Base-by-base conservation (phyloP, 2,797 vertebrate species). In the Poeciliopsis turneri region DNA sequence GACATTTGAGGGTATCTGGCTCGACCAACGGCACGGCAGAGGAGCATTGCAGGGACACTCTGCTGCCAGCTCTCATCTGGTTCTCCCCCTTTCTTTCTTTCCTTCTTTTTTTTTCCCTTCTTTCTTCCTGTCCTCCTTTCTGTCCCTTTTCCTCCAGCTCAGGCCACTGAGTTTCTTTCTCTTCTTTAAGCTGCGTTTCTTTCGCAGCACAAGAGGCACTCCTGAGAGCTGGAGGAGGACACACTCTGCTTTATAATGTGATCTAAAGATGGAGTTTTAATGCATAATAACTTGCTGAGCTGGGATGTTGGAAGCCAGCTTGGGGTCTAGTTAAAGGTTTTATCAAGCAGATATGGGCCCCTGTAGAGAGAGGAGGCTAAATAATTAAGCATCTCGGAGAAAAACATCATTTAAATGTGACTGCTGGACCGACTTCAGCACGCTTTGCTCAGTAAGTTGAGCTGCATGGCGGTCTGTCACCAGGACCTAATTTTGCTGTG, bases 1-100 rank as follows among this genome's bases (percentile, higher is more conserved):
- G 93, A 95, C 94, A 94, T 96, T 95, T 87, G 90, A 92, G 88
- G 89, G 88, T 77, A 81, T 69, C 91, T 79, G 87, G 91, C 87
- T 90, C 68, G 25, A 81, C 91, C 89, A 88, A 82, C 89, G 83
- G 80, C 78, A 53, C 84, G 81, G 79, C 45, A 57, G 66, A 89
- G 83, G 83, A 51, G 89, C 57, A 86, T 61, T 87, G 80, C 78
- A 79, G 90, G 80, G 81, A 87, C 87, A 83, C 82, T 90, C 85
- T 41, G 72, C 80, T 78, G 49, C 92, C 94, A 89, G 87, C 90
- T 92, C 90, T 92, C 87, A 87, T 91, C 91, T 90, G 77, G 77
- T 72, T 89, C 88, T 72, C 72, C 81, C 88, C 78, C 57, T 51
- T 51, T 51, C 73, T 74, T 86, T 75, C 82, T 64, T 70, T 73